Percentiles rank a stretch among this genome's conserved stretches.
Evolutionary conservation across 2,113 vertebrate species (phyloP).

Genomic region (Leptosomus discolor): DNA sequence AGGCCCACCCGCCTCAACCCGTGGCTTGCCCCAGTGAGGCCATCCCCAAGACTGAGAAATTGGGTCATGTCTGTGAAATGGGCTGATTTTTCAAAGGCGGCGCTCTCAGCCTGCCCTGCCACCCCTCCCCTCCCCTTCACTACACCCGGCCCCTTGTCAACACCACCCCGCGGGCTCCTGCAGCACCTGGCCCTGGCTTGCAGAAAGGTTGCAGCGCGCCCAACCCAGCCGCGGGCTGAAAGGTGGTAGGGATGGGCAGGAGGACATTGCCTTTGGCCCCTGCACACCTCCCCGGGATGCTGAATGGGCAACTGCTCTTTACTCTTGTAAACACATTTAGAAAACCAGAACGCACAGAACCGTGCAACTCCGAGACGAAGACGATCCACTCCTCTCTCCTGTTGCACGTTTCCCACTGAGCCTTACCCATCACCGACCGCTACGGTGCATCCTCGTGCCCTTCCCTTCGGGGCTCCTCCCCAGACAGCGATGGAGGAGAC

Average conservation of each 20-base stretch:
- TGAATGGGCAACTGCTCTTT: neutral
- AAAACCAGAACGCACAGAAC: neutral
- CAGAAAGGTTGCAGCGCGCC: neutral
- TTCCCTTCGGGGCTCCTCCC: neutral
- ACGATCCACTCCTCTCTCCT: neutral
- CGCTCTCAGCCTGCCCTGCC: neutral
- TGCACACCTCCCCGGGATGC: accelerated
- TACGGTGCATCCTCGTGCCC: neutral
- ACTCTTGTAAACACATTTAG: neutral
- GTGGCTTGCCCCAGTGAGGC: accelerated
- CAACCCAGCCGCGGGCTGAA: neutral
- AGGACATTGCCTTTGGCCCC: neutral
- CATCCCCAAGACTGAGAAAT: neutral
- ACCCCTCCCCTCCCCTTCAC: too few relatives aligned
- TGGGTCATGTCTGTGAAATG: neutral
- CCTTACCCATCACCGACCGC: accelerated
- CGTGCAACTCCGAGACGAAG: neutral
- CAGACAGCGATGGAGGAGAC: neutral
- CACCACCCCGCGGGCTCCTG: neutral
- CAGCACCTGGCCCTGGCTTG: neutral
- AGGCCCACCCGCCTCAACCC: neutral
- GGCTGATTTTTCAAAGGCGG: neutral
- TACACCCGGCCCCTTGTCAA: too few relatives aligned
- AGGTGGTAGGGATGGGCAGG: neutral
- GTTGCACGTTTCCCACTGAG: neutral